Evolutionary conservation across 1,140 invertebrate species (phyloP), one percentile per base, ranked within the genome.

Genomic region (Archegozetes longisetosus): DNA sequence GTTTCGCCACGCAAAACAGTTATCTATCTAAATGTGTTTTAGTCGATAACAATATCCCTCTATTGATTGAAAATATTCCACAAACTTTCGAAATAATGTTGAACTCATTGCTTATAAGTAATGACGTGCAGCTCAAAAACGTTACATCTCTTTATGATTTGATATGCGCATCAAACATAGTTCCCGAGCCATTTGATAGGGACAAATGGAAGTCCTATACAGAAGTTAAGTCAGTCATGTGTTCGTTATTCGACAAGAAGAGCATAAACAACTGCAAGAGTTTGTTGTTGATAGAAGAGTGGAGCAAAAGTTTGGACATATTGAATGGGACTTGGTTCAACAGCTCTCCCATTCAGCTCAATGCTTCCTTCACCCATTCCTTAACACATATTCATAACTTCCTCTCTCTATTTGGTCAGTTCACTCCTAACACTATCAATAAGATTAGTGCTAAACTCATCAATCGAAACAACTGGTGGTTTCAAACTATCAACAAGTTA

Each of bases 261-360:
- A 24, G 17, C n/a, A n/a, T n/a, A n/a, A n/a, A n/a, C 3, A 55
- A 22, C 2, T 59, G 57, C 46, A 14, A 20, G 13, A 13, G 14
- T 2, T 27, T 59, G 3, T 22, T 27, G 17, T 54, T 52, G 51
- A 26, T 32, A 2, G 3, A 59, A 25, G 9, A 40, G 23, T 59
- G 57, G 57, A n/a, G 14, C 9, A 17, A 50, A 46, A 22, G 47
- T 27, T 25, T 58, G 1, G 25, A 50, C n/a, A 27, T 54, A 17
- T 26, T 59, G 2, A 59, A 59, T 54, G 56, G 14, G n/a, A 59
- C 57, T 28, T 59, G 57, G 57, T 59, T 32, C 28, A 22, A 3
- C 6, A 26, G 25, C 27, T 52, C 47, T 17, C 17, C 51, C 2
- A 13, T 53, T 24, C 17, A 22, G 2, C 17, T 12, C 20, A 57